Evolutionary conservation across 2,113 vertebrate species (phyloP), one percentile per base, ranked within the genome.

Genomic region (Xyrauchen texanus): DNA sequence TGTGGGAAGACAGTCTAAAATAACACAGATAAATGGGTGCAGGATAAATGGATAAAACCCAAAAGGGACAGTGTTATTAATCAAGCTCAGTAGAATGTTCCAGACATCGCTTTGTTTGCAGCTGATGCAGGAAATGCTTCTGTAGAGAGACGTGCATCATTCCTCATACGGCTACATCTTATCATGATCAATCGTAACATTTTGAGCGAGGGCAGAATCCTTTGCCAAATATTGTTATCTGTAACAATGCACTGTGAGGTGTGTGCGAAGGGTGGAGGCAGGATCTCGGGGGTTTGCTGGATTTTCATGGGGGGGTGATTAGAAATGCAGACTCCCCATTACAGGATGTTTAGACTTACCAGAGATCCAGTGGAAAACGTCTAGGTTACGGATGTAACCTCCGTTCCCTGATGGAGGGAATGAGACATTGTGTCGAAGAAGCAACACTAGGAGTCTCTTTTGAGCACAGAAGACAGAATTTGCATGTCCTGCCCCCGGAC

Each of bases 1-100:
- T 60, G 64, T 73, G 78, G 55, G 70, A 79, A 80, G 69, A 79
- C 16, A 61, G 63, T 49, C 70, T 80, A 80, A 80, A 80, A 80
- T 67, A 80, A 80, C 78, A 80, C 62, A 16, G 78, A 76, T 34
- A 34, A 34, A 34, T 34, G 21, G 21, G 21, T 34, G 21, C 21
- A 34, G 21, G 21, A 34, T 34, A 34, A 34, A 34, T 34, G 21
- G 21, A 34, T 64, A 16, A 55, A 76, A 49, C 34, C 62, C 62
- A 76, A 65, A 8, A 34, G 21, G 51, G 58, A 61, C 10, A 0
- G 47, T 11, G 62, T 53, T 55, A 55, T 76, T 76, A 76, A 64
- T 65, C 49, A 65, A 65, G 21, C 8, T 6, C 8, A n/a, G 13
- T 45, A 34, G 73, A 65, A 76, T 42, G 16, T 42, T 64, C 73